These are phyloP conservation scores for Cryptotis parvus DNA, from an alignment of 2,113 vertebrate species.

Conservation along the genomic window DNA sequence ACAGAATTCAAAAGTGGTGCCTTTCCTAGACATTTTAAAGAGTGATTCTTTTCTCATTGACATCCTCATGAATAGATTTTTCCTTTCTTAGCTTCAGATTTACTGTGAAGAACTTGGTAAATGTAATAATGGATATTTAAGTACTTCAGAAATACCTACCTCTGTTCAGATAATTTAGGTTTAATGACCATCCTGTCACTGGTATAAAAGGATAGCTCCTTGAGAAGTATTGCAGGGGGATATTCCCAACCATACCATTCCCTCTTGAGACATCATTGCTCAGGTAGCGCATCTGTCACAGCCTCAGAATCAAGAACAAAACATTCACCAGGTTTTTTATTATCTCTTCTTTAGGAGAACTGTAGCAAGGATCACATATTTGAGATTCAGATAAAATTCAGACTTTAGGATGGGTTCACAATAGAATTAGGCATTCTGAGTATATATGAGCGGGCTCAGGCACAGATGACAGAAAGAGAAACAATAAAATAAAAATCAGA, in stretches of 20 bases:
- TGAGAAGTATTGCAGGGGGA: conserved; percentile 9
- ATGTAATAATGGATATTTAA: conserved; percentile 70
- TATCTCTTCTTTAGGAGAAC: not conserved
- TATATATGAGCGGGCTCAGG: not conserved
- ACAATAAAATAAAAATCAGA: not conserved
- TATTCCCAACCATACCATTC: not conserved
- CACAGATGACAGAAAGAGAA: not conserved
- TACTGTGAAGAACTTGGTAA: conserved; percentile 45
- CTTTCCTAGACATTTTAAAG: conserved; percentile 12
- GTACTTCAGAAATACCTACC: conserved; percentile 49
- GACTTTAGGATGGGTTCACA: not conserved
- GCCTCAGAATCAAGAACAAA: not conserved
- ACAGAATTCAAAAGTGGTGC: not conserved
- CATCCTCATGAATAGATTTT: conserved; percentile 9
- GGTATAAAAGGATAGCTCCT: conserved; percentile 46
- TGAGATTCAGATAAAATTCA: not conserved
- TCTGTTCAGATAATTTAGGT: conserved; percentile 52
- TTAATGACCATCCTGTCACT: conserved; percentile 31
- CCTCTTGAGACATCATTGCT: not conserved
- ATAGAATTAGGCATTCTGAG: not conserved
- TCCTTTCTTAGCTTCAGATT: conserved; percentile 43
- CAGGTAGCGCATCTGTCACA: not conserved
- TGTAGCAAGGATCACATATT: not conserved
- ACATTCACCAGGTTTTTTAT: not conserved
- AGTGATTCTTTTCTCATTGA: not conserved